Evolutionary conservation across 2,888 invertebrate genomes (phyloP), one percentile per base, ranked within the genome.

Genomic region (Pediacus dermestoides): DNA sequence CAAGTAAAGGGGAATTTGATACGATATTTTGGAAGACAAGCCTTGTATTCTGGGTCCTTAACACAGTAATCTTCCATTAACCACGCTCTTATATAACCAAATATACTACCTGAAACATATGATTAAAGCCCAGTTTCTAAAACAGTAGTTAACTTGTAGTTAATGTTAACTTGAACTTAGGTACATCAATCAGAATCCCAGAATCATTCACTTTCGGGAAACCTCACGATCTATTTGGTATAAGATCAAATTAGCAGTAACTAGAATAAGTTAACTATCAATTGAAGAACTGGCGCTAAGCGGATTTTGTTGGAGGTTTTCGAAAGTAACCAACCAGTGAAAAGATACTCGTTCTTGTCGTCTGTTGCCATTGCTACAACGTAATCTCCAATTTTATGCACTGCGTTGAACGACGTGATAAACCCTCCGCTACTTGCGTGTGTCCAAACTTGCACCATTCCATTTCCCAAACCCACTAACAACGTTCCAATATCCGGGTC

Each of bases 31-130:
- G 83, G 80, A 77, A 83, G 78, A 58, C 69, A 74, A 37, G 83
- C 67, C 65, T 75, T 54, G n/a, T 72, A 73, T 61, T 72, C 50
- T 6, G 44, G 23, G 9, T 44, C 35, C 70, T 65, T 26, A 64
- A 67, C 21, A 59, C 81, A 76, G 55, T 77, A 89, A 63, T 86
- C 82, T 34, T 70, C 72, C 61, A 90, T 72, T 27, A 83, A 74
- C 88, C 88, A 90, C 11, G 82, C 77, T 71, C 88, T 89, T 34
- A 90, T 73, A 58, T 88, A 88, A 2, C 90, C 90, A 39, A 74
- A 68, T 1, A 82, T 79, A 39, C 73, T 70, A 4, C 74, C 74
- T 73, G 33, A 21, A 46, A 43, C 14, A 30, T 9, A 27, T 18
- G 18, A n/a, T n/a, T 31, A 30, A 11, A 26, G 11, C n/a, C 11